These are phyloP conservation scores for Eupithecia exiguata DNA, from an alignment of 2,888 invertebrate species.

Conservation along the genomic window DNA sequence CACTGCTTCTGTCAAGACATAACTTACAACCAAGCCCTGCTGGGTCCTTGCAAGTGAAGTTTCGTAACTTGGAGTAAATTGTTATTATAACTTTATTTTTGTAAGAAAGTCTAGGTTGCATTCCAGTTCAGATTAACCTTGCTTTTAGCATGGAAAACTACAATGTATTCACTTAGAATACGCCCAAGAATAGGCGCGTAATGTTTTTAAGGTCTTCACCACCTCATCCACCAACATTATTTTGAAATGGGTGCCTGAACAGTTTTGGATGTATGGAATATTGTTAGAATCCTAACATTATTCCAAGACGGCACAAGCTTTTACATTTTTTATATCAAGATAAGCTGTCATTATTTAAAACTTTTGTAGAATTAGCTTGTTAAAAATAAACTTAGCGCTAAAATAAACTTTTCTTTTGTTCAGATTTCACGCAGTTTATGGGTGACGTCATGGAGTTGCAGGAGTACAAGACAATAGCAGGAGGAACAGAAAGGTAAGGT, in stretches of 20 bases:
- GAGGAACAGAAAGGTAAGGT: conserved; percentile 73
- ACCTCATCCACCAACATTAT: neutral
- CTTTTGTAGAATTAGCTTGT: neutral
- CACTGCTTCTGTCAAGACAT: conserved; percentile 7
- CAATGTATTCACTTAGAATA: neutral
- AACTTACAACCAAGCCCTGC: conserved; percentile 8
- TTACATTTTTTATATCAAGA: neutral
- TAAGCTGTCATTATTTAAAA: neutral
- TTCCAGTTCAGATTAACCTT: neutral
- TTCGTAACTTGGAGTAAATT: neutral
- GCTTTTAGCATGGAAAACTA: neutral
- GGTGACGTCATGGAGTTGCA: conserved; percentile 76
- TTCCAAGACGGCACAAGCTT: neutral
- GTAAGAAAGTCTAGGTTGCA: neutral
- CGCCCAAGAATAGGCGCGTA: neutral
- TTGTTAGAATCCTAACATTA: neutral
- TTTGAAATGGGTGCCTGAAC: neutral
- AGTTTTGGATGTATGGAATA: neutral
- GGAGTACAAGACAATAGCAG: conserved; percentile 71
- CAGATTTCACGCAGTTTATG: conserved; percentile 79
- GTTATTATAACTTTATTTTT: neutral
- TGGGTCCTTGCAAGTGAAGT: neutral
- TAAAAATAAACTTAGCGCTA: neutral
- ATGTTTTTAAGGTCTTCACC: too few relatives aligned
- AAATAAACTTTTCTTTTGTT: conserved; percentile 42